Evolutionary conservation across 2,888 invertebrate genomes (phyloP), one percentile per base, ranked within the genome.

Genomic region (Enoplolaimus lenunculus): DNA sequence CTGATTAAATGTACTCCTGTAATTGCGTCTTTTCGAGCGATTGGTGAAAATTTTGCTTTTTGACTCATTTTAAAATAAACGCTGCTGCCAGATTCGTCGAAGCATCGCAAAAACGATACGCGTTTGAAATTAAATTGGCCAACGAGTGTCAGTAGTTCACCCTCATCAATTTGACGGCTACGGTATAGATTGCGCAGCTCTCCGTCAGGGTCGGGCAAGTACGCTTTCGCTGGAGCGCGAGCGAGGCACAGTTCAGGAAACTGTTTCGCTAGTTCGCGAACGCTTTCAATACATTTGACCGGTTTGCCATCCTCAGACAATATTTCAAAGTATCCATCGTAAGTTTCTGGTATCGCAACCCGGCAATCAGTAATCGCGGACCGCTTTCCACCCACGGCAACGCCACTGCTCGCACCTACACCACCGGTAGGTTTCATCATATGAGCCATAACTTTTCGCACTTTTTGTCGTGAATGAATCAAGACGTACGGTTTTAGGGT

Each of bases 261-360:
- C 57, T 78, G 75, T 72, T 78, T 77, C 1, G 90, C 87, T 75
- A 94, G 83, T 82, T 93, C 92, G 73, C 87, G 84, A 1, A 93
- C 92, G 73, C 89, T 89, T 80, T 91, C 90, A 78, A 93, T 90
- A 77, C 92, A 90, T 74, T 90, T 86, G 7, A 92, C 91, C 31
- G 92, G 90, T 76, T 90, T 85, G 0, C 93, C 93, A 82, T 94
- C 93, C 83, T 94, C 93, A 79, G 92, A 93, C 35, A 94, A 84
- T 68, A 94, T 86, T 82, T 94, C 93, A 81, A 94, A 94, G 83
- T 90, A 93, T 7, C 94, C 94, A 75, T 88, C 86, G 81, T 60
- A 73, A 0, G 89, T 87, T 77, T 92, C 89, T 2, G 94, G 93
- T 73, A 94, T 91, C 69, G 91, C 89, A 74, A 93, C 86, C 79